phyloP scores from a whole-genome alignment of 2,888 invertebrate genomes.

The Phengaris alcon region DNA sequence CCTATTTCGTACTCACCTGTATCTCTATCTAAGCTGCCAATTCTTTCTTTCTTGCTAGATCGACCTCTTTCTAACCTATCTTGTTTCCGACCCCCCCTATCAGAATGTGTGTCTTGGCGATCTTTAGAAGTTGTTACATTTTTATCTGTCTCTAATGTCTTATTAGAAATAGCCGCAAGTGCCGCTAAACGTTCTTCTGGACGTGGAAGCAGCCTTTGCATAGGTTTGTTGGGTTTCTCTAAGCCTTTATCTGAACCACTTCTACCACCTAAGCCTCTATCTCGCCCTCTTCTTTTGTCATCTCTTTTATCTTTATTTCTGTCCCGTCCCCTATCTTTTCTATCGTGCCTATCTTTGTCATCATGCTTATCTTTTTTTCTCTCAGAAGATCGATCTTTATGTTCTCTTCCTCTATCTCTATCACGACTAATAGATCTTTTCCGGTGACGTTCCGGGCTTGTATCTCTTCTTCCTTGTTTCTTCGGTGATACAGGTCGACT shows the following conservation, averaged over 20 bases:
- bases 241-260: constrained; percentile 69
- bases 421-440: constrained; percentile 70
- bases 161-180: constrained; percentile 75
- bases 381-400: constrained; percentile 72
- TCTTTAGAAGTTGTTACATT: constrained; percentile 71
- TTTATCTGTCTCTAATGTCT: constrained; percentile 69
- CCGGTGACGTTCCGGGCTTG: constrained; percentile 64
- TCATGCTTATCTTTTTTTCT: constrained; percentile 76
- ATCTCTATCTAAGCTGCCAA: constrained; percentile 72
- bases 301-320: constrained; percentile 78
- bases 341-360: constrained; percentile 81
- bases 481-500: constrained; percentile 75
- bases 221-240: constrained; percentile 81
- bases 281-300: constrained; percentile 75
- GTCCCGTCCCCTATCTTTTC: constrained; percentile 85
- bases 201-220: constrained; percentile 81
- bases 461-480: constrained; percentile 64
- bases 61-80: constrained; percentile 75
- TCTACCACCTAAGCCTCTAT: constrained; percentile 67
- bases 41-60: constrained; percentile 70
- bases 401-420: constrained; percentile 75
- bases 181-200: constrained; percentile 82
- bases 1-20: constrained; percentile 70
- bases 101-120: constrained; percentile 68
- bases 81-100: constrained; percentile 70